phyloP scores from a whole-genome alignment of 1,140 invertebrate genomes.

The Diorhabda carinulata region DNA sequence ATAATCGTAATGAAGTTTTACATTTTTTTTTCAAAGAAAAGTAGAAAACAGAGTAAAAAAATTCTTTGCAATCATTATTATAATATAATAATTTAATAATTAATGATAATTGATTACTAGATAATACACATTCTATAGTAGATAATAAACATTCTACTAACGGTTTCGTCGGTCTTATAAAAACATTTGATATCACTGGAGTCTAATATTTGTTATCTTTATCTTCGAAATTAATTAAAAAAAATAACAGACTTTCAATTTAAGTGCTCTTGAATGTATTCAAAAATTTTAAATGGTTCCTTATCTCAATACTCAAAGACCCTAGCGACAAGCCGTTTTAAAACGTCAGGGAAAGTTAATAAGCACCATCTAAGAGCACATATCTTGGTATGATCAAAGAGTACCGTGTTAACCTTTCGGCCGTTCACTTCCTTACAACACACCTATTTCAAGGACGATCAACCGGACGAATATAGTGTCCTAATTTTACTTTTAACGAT shows the following conservation, averaged over 20 bases:
- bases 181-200: too few relatives aligned
- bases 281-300: background rate
- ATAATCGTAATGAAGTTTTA: too few relatives aligned
- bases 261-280: constrained; percentile 2
- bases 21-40: too few relatives aligned
- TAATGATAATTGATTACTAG: too few relatives aligned
- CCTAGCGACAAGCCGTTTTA: background rate
- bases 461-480: background rate
- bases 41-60: too few relatives aligned
- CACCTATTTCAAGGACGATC: background rate
- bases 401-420: constrained; percentile 1
- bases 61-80: too few relatives aligned
- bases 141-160: too few relatives aligned
- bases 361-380: background rate
- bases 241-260: background rate
- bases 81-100: too few relatives aligned
- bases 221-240: too few relatives aligned
- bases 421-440: constrained; percentile 1
- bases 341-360: constrained; percentile 1
- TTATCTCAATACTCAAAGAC: background rate
- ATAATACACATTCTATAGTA: too few relatives aligned
- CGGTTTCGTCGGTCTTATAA: too few relatives aligned
- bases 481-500: constrained; percentile 3
- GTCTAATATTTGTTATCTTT: too few relatives aligned
- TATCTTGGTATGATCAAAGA: constrained; percentile 2